Base-by-base conservation (phyloP, 2,797 vertebrate genomes). In the Etheostoma nigrum region DNA sequence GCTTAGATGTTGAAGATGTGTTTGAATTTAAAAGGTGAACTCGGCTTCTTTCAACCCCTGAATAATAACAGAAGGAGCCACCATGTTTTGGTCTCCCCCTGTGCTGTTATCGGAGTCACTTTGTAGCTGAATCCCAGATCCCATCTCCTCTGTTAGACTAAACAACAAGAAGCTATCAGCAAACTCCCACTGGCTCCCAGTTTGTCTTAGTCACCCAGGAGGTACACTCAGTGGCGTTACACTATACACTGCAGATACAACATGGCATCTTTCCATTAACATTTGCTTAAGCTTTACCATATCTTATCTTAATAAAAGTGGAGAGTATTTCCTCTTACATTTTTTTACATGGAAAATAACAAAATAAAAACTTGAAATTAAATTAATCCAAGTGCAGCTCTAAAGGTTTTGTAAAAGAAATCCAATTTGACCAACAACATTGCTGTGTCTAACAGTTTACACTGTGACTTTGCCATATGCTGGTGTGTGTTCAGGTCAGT, bases 401-500 rank as follows among this genome's bases (percentile, higher is more conserved):
- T 25, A 18, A 14, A 63, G 1, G 23, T 23, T 48, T 66, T 57
- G 27, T 23, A 40, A 48, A 2, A 55, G 1, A 33, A 30, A 55
- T 49, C 18, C 4, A 19, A 27, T 11, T 25, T 33, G 30, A 21
- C 15, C 13, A n/a, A 47, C 73, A 47, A 15, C 36, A 8, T 68
- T 61, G 21, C 36, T 51, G 47, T 60, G 62, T 76, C 19, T 57
- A 49, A n/a, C 30, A 45, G 36, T 18, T 65, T 33, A 27, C 36
- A 19, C 55, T 87, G 61, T 83, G 67, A 72, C 59, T 68, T 49
- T 19, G 57, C 54, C 61, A 4, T 49, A 36, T 80, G 66, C 73
- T 53, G 71, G 72, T 90, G 84, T 78, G 69, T 65, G 84, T 70
- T 80, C 89, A 99, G 98, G 96, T 91, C 96, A 98, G 85, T 99